Evolutionary conservation across 2,113 vertebrate species (phyloP).

Genomic region (Dissostichus mawsoni): DNA sequence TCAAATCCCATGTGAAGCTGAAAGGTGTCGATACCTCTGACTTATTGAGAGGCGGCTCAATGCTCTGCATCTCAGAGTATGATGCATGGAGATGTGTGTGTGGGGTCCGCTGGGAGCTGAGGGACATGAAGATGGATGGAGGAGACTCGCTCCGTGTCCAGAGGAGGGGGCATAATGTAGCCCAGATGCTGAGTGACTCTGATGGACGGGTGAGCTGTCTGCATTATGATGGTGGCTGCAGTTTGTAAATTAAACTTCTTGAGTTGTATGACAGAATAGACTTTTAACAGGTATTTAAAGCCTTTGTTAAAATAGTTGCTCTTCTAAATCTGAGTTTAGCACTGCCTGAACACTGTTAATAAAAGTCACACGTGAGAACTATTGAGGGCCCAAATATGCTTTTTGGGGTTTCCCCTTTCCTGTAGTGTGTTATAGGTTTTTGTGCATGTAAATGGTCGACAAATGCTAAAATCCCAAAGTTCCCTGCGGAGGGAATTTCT

Average conservation of each 20-base stretch:
- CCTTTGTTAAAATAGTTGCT: conserved; percentile 5
- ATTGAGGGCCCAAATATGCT: too few relatives aligned
- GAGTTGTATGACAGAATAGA: not conserved
- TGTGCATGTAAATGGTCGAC: too few relatives aligned
- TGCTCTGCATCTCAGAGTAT: conserved; percentile 42
- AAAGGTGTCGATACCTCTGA: conserved; percentile 61
- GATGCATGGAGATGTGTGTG: conserved; percentile 50
- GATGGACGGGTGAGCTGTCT: conserved; percentile 40
- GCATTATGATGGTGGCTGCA: not conserved
- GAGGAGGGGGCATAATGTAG: conserved; percentile 53
- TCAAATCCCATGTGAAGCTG: conserved; percentile 41
- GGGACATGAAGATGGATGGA: conserved; percentile 61
- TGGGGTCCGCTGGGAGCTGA: conserved; percentile 40
- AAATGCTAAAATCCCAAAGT: too few relatives aligned
- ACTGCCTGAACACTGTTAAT: not conserved
- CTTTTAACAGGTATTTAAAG: not conserved
- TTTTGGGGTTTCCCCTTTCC: too few relatives aligned
- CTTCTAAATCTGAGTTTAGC: not conserved
- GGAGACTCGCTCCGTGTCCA: conserved; percentile 36
- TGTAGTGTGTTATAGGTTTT: too few relatives aligned
- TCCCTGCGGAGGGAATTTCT: too few relatives aligned
- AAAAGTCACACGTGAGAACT: not conserved
- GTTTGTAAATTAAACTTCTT: too few relatives aligned
- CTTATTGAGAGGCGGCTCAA: conserved; percentile 65
- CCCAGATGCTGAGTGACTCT: conserved; percentile 61